Base-by-base conservation (phyloP, 2,797 vertebrate species). In the Syngnathus acus region DNA sequence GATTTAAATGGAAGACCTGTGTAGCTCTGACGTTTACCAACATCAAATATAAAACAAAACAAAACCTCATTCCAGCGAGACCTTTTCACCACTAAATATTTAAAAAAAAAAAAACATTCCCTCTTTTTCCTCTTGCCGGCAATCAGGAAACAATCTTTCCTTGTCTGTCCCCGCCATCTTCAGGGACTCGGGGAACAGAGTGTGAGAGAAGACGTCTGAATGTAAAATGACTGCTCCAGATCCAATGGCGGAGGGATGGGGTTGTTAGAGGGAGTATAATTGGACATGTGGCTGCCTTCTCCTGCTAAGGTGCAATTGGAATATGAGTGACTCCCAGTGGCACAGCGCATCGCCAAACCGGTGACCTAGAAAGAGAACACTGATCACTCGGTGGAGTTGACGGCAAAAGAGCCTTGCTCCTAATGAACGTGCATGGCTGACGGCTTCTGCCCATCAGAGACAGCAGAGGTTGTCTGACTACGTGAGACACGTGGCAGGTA, bases 321-420 rank as follows among this genome's bases (percentile, higher is more conserved):
- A 73, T 70, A 69, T 8, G 74, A 67, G 82, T 73, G 81, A 75
- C 71, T 89, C 87, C 85, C 85, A 88, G 83, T 86, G 84, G 87
- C 87, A 85, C 83, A 47, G 76, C 61, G 77, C 86, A 71, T 86
- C 86, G 63, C 86, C 86, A 82, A 86, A 87, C 81, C 76, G 81
- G 82, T 90, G 91, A 91, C 90, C 91, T 91, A 91, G 90, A 91
- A 92, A 91, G 89, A 73, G 79, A 88, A 83, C 80, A 73, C 84
- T 90, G 84, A 90, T 89, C 88, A 84, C 87, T 87, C 87, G 87
- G 86, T 68, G 74, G 87, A 88, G 87, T 62, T 80, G 83, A 75
- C 68, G 74, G 72, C 71, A 53, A 68, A 80, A 76, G 67, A 84
- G 78, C 68, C 65, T 48, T 68, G 11, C 68, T 69, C 66, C 69